Evolutionary conservation across 2,797 vertebrate species (phyloP), one percentile per base, ranked within the genome.

Genomic region (Coregonus ussuriensis): DNA sequence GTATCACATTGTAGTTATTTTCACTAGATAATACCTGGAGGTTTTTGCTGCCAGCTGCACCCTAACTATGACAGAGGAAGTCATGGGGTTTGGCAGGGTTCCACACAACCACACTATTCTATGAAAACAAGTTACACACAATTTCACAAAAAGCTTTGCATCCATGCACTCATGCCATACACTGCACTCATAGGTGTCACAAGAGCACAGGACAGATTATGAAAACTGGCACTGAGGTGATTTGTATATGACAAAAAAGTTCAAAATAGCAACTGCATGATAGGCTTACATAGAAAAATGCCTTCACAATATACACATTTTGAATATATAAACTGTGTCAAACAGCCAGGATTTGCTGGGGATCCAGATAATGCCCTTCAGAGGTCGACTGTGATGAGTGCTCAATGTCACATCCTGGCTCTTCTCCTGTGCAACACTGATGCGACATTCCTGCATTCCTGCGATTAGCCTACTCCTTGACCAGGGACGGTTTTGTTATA

Each of bases 101-200:
- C 84, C 35, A 63, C 77, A 71, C 79, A 84, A 91, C 90, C 90
- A 79, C 74, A 35, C 2, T 56, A 84, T 91, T 91, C 86, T 91
- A 83, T 71, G 83, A 87, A 90, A 86, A 81, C 59, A 77, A 82
- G 82, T 59, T 81, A 76, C 71, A 77, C 66, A 79, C 63, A 79
- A 75, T 77, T 59, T 18, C 56, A 21, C 15, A 59, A 56, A 47
- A n/a, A 18, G 41, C 41, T 47, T 47, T 13, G 41, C 37, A 47
- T 9, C 41, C 5, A 7, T 70, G 56, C 56, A 25, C 25, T 25
- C 25, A 25, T 15, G 16, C 56, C 56, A 59, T 59, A 21, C 16
- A 18, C 16, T 7, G 11, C 56, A 59, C 16, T 9, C 56, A 59
- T 21, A 21, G 11, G 56, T 9, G 9, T 47, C 41, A 47, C 41